Conservation (phyloP, 2,888 invertebrate genomes). For the Axea sp. region DNA sequence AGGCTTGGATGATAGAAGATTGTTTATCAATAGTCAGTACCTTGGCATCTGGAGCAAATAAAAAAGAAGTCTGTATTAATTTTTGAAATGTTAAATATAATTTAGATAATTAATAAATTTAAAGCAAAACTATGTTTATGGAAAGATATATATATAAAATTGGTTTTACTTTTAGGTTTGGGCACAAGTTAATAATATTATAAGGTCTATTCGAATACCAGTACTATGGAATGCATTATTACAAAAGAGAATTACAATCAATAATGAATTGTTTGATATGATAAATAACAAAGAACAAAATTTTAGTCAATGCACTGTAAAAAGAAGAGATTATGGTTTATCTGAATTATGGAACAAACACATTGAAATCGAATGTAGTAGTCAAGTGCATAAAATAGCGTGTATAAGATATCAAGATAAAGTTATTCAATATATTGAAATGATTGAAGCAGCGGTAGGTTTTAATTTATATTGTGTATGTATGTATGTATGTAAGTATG, state of each 20-base stretch:
- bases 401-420: slow-evolving; percentile 62
- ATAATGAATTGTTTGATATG: slow-evolving; percentile 68
- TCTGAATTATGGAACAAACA: slow-evolving; percentile 69
- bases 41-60: slow-evolving; percentile 69
- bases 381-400: slow-evolving; percentile 63
- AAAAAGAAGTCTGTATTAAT: slow-evolving; percentile 67
- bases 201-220: slow-evolving; percentile 67
- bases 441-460: slow-evolving; percentile 69
- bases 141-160: too few relatives aligned
- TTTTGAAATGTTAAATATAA: background rate
- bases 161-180: too few relatives aligned
- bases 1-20: slow-evolving; percentile 66
- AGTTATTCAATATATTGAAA: slow-evolving; percentile 68
- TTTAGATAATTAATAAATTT: too few relatives aligned
- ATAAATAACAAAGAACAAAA: slow-evolving; percentile 59
- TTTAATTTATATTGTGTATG: background rate
- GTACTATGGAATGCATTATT: slow-evolving; percentile 71
- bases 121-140: too few relatives aligned
- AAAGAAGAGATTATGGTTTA: slow-evolving; percentile 66
- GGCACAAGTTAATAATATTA: slow-evolving; percentile 66
- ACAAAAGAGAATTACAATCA: slow-evolving; percentile 66
- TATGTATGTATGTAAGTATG: too few relatives aligned
- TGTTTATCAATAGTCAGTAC: slow-evolving; percentile 68
- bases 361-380: slow-evolving; percentile 65
- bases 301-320: slow-evolving; percentile 10